Base-by-base conservation (phyloP, 2,113 vertebrate species). In the Oryzias melastigma region DNA sequence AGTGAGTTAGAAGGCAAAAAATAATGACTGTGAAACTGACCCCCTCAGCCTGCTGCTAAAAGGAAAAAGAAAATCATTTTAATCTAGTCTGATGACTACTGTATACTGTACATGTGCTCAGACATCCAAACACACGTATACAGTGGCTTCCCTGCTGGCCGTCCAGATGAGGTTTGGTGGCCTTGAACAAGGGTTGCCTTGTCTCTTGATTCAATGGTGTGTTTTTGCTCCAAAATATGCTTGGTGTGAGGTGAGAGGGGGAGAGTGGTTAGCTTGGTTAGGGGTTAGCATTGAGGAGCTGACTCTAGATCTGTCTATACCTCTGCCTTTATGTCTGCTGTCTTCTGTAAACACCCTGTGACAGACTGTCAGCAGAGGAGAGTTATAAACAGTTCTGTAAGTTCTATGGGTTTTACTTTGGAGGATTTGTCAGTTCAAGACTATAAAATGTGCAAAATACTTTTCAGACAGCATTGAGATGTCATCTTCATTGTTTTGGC, bases 151-250 rank as follows among this genome's bases (percentile, higher is more conserved):
- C 81, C 80, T 72, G 71, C 88, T 82, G 74, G 86, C 84, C 78
- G 65, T 84, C 82, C 75, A 83, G 58, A 80, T 82, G 82, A 85
- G 84, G 81, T 86, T 88, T 88, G 81, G 82, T 87, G 84, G 82
- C 82, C 57, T 62, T 71, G 84, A 78, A 90, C 88, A 90, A 88
- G 79, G 87, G 77, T 73, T 71, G 73, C 85, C 81, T 88, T 90
- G 88, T 88, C 84, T 29, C 81, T 83, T 0, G 2, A 47, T 79
- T 86, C 84, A 87, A 84, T 87, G 87, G 82, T 75, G 85, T 86
- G 80, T 88, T 87, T 87, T 85, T 85, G 71, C 62, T 87, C 77
- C 73, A 86, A 90, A 90, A 88, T 90, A 90, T 84, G 82, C 60
- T 74, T 17, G 68, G 77, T 80, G 68, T 77, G 81, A 74, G 78